Conservation (phyloP, 1,140 invertebrate species). For the Sminthurinus signatus region DNA sequence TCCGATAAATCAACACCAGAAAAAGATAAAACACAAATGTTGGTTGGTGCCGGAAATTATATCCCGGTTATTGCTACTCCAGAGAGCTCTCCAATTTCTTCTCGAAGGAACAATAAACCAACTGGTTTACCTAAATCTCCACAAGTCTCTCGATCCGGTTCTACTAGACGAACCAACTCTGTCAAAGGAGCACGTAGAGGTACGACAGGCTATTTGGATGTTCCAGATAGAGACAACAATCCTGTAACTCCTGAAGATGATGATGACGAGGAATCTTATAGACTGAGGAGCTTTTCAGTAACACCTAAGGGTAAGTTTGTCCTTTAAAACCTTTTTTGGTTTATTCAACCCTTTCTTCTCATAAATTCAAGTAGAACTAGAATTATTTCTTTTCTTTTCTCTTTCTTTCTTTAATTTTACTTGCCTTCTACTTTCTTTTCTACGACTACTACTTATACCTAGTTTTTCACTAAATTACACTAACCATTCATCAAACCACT, state of each 20-base stretch:
- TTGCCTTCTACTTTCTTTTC: too few relatives aligned
- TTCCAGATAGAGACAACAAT: slow-evolving; percentile 53
- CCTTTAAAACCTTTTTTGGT: too few relatives aligned
- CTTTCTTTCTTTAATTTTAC: too few relatives aligned
- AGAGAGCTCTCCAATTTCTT: slow-evolving; percentile 34
- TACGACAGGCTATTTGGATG: slow-evolving; percentile 70
- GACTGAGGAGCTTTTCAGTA: slow-evolving; percentile 79
- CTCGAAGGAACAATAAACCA: slow-evolving; percentile 31
- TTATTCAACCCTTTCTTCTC: too few relatives aligned
- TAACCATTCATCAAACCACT: too few relatives aligned
- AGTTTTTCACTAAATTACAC: too few relatives aligned
- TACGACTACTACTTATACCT: too few relatives aligned
- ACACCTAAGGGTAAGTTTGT: slow-evolving; percentile 66
- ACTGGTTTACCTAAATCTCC: slow-evolving; percentile 37
- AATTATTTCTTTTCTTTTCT: too few relatives aligned
- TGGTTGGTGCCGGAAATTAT: background rate
- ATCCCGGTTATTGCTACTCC: slow-evolving; percentile 41
- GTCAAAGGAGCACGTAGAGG: slow-evolving; percentile 50
- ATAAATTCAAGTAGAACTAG: too few relatives aligned
- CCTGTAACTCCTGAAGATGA: slow-evolving; percentile 45
- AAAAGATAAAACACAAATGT: slow-evolving; percentile 22
- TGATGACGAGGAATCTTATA: slow-evolving; percentile 71
- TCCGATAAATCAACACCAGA: slow-evolving; percentile 36
- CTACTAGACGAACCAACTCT: slow-evolving; percentile 32
- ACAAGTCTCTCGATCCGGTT: slow-evolving; percentile 29